These are phyloP conservation scores for Agonum fuliginosum DNA, from an alignment of 2,888 invertebrate species.

Conservation along the genomic window DNA sequence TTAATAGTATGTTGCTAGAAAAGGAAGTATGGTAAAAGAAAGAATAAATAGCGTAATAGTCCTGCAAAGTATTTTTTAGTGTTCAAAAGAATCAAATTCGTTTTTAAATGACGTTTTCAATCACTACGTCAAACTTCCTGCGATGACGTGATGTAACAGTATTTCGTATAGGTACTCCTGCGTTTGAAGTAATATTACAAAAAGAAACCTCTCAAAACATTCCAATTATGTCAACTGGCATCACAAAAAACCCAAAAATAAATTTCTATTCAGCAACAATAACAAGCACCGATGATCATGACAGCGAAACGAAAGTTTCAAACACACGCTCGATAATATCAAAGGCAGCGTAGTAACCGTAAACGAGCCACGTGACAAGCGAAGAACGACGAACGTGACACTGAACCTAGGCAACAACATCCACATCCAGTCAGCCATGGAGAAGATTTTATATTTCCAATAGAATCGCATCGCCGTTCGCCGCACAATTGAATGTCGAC, in stretches of 20 bases:
- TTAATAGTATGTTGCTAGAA: too few relatives aligned
- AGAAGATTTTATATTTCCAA: slow-evolving; percentile 19
- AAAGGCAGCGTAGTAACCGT: slow-evolving; percentile 21
- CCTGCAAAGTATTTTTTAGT: too few relatives aligned
- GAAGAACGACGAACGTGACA: slow-evolving; percentile 10
- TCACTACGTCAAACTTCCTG: too few relatives aligned
- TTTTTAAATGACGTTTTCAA: too few relatives aligned
- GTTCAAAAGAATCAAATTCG: too few relatives aligned
- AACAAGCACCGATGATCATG: slow-evolving; percentile 34
- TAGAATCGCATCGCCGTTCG: too few relatives aligned
- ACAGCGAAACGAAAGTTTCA: slow-evolving; percentile 34
- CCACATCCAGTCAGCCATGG: slow-evolving; percentile 19
- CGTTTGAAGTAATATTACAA: slow-evolving; percentile 7
- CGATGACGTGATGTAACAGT: slow-evolving; percentile 9
- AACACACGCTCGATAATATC: slow-evolving; percentile 38
- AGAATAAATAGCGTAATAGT: too few relatives aligned
- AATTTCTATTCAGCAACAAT: slow-evolving; percentile 27
- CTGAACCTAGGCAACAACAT: neutral
- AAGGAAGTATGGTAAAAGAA: too few relatives aligned
- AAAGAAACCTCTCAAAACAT: slow-evolving; percentile 29
- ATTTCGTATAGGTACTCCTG: neutral
- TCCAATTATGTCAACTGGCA: slow-evolving; percentile 32
- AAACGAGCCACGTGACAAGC: slow-evolving; percentile 40
- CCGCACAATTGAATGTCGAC: slow-evolving; percentile 20
- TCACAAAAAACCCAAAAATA: slow-evolving; percentile 18